Evolutionary conservation across 2,797 vertebrate species (phyloP).

Genomic region (Buphagus erythrorhynchus): DNA sequence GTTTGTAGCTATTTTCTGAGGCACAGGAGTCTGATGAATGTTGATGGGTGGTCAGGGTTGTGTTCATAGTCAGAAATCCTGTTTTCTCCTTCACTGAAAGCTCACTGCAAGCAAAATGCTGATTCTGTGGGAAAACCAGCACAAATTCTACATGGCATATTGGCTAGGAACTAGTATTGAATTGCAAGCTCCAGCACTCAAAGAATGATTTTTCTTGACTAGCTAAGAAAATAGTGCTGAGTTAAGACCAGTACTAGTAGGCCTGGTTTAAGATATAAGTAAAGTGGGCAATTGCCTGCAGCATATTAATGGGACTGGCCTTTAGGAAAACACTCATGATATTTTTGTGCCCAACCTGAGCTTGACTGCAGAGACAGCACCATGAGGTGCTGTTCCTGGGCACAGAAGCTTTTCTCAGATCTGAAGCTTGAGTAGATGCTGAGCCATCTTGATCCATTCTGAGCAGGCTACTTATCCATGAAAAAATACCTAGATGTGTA

Average conservation of each 20-base stretch:
- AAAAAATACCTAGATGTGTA: background rate
- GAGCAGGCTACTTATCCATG: background rate
- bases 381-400: background rate
- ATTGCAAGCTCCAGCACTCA: background rate
- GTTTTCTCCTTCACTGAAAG: background rate
- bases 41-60: background rate
- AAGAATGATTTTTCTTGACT: background rate
- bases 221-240: background rate
- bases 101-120: background rate
- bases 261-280: background rate
- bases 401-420: background rate
- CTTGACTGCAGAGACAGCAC: background rate
- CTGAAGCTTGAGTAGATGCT: background rate
- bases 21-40: background rate
- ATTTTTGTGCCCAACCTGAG: background rate
- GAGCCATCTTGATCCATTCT: background rate
- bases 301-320: background rate
- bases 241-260: background rate
- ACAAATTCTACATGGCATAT: background rate
- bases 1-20: background rate
- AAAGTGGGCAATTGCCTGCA: background rate
- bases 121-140: background rate
- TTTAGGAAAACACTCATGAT: background rate
- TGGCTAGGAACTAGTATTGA: background rate
- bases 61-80: background rate